These are phyloP conservation scores for Trichogramma pretiosum DNA, from an alignment of 1,140 invertebrate species.

Conservation along the genomic window DNA sequence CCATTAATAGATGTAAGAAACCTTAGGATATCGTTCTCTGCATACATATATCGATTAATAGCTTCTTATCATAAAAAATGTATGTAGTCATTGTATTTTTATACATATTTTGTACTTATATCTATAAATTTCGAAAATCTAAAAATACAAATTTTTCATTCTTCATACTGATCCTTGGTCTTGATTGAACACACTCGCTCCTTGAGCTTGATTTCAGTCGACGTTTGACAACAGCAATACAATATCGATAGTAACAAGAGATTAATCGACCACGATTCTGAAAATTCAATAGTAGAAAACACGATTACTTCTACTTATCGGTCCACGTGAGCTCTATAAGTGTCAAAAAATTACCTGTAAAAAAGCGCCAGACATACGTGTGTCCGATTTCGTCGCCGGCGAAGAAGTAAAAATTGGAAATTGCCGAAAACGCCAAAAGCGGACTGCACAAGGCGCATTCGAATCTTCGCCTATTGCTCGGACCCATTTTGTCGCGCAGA, in stretches of 20 bases:
- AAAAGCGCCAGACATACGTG: constrained; percentile 49
- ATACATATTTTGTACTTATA: constrained; percentile 43
- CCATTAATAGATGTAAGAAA: constrained; percentile 17
- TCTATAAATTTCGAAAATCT: constrained; percentile 28
- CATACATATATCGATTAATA: constrained; percentile 20
- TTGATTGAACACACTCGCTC: constrained; percentile 17
- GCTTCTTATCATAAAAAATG: constrained; percentile 19
- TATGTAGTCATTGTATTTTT: constrained; percentile 36
- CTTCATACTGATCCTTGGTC: neutral
- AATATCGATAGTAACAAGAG: constrained; percentile 36
- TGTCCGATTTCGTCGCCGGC: constrained; percentile 62
- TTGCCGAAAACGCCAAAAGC: constrained; percentile 63
- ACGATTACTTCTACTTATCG: too few species aligned
- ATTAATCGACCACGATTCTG: constrained; percentile 18
- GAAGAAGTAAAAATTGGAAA: constrained; percentile 83
- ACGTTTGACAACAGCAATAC: constrained; percentile 49
- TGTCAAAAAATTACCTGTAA: constrained; percentile 35
- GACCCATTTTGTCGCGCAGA: constrained; percentile 36
- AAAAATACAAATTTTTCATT: constrained; percentile 1
- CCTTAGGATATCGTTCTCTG: constrained; percentile 14
- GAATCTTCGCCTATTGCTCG: constrained; percentile 47
- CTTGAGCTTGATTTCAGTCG: constrained; percentile 37
- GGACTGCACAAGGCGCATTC: constrained; percentile 60
- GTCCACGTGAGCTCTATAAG: too few species aligned
- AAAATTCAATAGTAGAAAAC: neutral